Evolutionary conservation across 92 coral and sea anemone species (phyloP).

Genomic region (Palythoa heliodiscus): DNA sequence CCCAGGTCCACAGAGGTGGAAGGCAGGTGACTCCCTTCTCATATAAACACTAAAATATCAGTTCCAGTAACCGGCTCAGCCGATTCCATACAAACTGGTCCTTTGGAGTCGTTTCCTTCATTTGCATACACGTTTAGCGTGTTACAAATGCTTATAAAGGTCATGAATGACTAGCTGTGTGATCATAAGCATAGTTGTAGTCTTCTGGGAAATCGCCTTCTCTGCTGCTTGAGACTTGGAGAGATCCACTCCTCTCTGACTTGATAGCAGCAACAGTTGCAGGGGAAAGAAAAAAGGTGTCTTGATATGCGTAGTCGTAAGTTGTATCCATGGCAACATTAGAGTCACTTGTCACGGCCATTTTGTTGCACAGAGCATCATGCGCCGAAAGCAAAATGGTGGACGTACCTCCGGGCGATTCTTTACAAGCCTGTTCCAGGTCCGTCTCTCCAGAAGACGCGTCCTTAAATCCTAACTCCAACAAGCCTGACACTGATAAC

Average conservation of each 20-base stretch:
- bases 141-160: neutral
- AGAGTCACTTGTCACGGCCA: neutral
- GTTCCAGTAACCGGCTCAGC: too few species aligned
- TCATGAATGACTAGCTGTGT: neutral
- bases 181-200: conserved; percentile 1
- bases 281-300: conserved; percentile 10
- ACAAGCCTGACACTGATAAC: neutral
- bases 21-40: too few species aligned
- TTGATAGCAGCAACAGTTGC: conserved; percentile 8
- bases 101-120: too few species aligned
- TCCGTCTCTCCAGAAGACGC: neutral
- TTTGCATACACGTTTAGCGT: neutral
- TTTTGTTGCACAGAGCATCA: neutral
- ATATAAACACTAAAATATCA: too few species aligned
- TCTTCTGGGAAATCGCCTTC: neutral
- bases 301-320: conserved; percentile 29
- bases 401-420: neutral
- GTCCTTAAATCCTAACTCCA: neutral
- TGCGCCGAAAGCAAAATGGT: neutral
- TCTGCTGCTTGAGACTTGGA: neutral
- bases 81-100: too few species aligned
- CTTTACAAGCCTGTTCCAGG: neutral
- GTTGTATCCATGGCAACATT: neutral
- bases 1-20: too few species aligned
- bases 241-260: neutral